phyloP scores from a whole-genome alignment of 1,140 invertebrate genomes.

The Drosophila insularis region DNA sequence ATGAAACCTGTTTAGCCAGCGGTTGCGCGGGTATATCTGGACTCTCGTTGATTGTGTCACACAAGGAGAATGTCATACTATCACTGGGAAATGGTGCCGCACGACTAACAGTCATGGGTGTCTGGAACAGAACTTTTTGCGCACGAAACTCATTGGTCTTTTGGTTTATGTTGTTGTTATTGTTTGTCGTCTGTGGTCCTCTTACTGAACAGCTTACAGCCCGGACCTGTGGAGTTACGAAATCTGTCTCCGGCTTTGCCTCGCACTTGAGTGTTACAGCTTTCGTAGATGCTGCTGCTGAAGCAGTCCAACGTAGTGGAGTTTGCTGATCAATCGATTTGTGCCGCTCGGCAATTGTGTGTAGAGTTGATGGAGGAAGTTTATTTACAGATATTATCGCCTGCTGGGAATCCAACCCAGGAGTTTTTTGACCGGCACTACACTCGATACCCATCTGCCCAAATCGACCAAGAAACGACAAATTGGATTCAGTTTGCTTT shows the following conservation, averaged over 20 bases:
- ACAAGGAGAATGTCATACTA: slow-evolving; percentile 70
- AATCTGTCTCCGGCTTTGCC: slow-evolving; percentile 51
- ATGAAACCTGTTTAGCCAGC: neutral
- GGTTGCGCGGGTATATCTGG: slow-evolving; percentile 47
- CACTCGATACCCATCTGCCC: slow-evolving; percentile 69
- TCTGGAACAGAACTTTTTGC: slow-evolving; percentile 80
- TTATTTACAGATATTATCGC: slow-evolving; percentile 15
- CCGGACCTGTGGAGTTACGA: slow-evolving; percentile 72
- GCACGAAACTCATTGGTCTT: slow-evolving; percentile 63
- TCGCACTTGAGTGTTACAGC: slow-evolving; percentile 4
- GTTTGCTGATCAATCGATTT: slow-evolving; percentile 50
- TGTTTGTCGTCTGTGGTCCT: slow-evolving; percentile 25
- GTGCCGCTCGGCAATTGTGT: slow-evolving; percentile 47
- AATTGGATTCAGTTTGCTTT: slow-evolving; percentile 42
- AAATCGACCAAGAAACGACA: slow-evolving; percentile 69
- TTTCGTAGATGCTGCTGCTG: slow-evolving; percentile 13
- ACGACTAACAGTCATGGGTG: slow-evolving; percentile 74
- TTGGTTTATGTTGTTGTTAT: slow-evolving; percentile 48
- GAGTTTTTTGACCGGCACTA: slow-evolving; percentile 40
- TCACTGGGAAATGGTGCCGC: slow-evolving; percentile 56
- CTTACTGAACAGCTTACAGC: slow-evolving; percentile 25
- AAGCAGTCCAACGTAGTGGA: slow-evolving; percentile 38
- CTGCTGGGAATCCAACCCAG: slow-evolving; percentile 9
- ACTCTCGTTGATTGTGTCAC: slow-evolving; percentile 74
- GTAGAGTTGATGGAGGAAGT: slow-evolving; percentile 29